phyloP scores from a whole-genome alignment of 2,888 invertebrate genomes.

The Ariolimax columbianus region DNA sequence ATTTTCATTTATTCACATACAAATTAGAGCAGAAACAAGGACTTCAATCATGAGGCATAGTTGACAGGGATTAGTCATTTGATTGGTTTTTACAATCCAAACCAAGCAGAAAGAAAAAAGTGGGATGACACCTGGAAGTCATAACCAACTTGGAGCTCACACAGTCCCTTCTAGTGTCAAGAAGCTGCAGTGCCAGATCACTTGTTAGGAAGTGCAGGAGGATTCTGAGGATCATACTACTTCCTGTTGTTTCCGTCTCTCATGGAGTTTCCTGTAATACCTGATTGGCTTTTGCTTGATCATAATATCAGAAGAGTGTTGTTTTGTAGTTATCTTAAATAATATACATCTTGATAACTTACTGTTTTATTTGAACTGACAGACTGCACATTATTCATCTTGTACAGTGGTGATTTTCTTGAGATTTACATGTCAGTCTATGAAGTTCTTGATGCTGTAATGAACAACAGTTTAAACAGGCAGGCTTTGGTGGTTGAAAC shows the following conservation, averaged over 20 bases:
- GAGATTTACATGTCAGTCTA: too few species aligned
- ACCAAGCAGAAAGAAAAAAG: not conserved
- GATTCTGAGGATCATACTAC: not conserved
- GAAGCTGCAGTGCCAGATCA: too few species aligned
- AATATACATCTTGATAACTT: too few species aligned
- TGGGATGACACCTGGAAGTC: not conserved
- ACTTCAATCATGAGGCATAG: not conserved
- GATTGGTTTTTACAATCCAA: not conserved
- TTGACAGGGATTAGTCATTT: not conserved
- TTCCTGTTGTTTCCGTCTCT: not conserved
- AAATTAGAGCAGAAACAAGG: not conserved
- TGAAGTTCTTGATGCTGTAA: not conserved
- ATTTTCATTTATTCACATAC: constrained; percentile 30
- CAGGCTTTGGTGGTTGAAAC: too few species aligned
- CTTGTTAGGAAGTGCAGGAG: too few species aligned
- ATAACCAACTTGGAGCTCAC: not conserved
- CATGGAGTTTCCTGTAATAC: not conserved
- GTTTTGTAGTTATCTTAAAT: too few species aligned
- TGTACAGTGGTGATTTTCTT: not conserved
- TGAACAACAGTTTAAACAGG: too few species aligned
- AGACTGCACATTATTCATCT: too few species aligned
- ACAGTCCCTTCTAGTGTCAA: not conserved
- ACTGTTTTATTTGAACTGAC: too few species aligned
- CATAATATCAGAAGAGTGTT: too few species aligned
- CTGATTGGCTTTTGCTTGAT: not conserved